phyloP scores from a whole-genome alignment of 1,140 invertebrate genomes.

The Glossosoma conforme region DNA sequence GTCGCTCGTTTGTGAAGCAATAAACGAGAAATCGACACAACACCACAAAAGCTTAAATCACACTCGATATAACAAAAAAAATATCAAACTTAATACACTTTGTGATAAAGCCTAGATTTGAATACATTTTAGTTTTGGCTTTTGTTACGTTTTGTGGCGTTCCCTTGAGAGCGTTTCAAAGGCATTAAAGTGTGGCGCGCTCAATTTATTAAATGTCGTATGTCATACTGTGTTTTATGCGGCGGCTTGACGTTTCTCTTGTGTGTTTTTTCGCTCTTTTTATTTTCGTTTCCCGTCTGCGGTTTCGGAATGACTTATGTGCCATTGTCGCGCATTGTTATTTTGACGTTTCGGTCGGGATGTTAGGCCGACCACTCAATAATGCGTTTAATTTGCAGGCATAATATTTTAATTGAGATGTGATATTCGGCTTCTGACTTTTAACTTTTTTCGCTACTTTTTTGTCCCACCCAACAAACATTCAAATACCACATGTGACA shows the following conservation, averaged over 20 bases:
- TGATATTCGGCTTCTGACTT: too few species aligned
- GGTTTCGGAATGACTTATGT: conserved; percentile 15
- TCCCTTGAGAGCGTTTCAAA: conserved; percentile 9
- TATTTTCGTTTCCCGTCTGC: conserved; percentile 6
- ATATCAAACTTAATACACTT: background rate
- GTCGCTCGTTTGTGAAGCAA: conserved; percentile 17
- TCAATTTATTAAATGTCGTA: conserved; percentile 5
- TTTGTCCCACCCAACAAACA: too few species aligned
- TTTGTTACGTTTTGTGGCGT: conserved; percentile 12
- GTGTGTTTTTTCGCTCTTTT: conserved; percentile 6
- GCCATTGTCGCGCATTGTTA: background rate
- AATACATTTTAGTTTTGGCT: background rate
- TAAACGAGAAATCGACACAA: conserved; percentile 6
- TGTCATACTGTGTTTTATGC: background rate
- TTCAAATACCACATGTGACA: too few species aligned
- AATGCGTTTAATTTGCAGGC: background rate
- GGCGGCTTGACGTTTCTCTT: conserved; percentile 2
- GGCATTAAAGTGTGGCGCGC: conserved; percentile 8
- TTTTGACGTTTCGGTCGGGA: conserved; percentile 1
- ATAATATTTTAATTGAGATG: conserved; percentile 5
- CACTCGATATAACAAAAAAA: background rate
- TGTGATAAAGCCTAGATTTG: background rate
- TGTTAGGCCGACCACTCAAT: background rate
- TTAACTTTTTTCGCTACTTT: too few species aligned
- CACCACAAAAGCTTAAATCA: conserved; percentile 1